Percentiles rank a stretch among this genome's conserved stretches.
These are phyloP conservation scores for Montifringilla adamsi DNA, from an alignment of 2,113 vertebrate genomes.

Conservation along the genomic window DNA sequence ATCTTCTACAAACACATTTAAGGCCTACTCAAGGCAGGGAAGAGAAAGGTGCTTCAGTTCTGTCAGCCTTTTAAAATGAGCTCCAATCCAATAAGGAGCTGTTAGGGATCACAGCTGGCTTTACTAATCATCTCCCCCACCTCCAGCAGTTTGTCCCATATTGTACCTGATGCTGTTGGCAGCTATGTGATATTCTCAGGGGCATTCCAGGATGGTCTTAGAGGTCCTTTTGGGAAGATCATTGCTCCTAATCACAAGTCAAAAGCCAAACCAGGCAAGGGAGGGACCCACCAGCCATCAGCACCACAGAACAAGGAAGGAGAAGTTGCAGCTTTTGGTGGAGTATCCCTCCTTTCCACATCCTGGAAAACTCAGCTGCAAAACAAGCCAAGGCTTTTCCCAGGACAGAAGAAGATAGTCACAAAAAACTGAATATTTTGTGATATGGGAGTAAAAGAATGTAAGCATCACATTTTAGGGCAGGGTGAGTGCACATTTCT, in stretches of 20 bases:
- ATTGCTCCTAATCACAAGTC: neutral
- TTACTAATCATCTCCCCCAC: neutral
- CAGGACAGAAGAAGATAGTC: neutral
- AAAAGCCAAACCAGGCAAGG: neutral
- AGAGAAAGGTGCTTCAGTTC: neutral
- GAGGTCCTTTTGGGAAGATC: neutral
- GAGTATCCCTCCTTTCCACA: neutral
- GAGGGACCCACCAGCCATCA: neutral
- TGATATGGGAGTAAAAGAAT: neutral
- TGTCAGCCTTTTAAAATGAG: neutral
- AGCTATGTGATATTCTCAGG: neutral
- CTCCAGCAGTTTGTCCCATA: neutral
- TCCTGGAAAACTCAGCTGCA: neutral
- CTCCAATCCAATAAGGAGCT: neutral
- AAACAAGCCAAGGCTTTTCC: neutral
- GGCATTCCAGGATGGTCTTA: neutral
- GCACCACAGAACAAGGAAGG: neutral
- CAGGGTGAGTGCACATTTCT: neutral
- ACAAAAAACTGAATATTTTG: neutral
- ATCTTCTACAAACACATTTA: rapidly evolving
- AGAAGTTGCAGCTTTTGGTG: neutral
- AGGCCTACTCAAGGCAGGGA: neutral
- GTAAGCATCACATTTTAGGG: neutral
- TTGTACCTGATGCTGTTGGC: neutral
- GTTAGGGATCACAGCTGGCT: neutral